Conservation (phyloP, 2,888 invertebrate species). For the Drosophila quasianomalipes region DNA sequence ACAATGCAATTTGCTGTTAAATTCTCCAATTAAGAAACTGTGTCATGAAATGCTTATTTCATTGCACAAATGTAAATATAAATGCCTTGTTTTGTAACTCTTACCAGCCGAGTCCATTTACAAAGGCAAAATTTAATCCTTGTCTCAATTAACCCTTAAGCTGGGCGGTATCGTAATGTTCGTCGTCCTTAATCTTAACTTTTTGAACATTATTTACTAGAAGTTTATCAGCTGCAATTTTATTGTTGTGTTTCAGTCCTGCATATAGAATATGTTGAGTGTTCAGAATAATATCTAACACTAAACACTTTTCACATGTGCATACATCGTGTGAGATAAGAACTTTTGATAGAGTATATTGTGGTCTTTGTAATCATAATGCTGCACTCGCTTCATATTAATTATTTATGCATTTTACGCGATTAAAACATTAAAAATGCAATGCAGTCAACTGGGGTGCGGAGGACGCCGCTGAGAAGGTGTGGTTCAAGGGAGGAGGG, state of each 20-base stretch:
- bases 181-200: background rate
- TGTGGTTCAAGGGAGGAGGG: background rate
- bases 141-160: background rate
- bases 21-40: constrained; percentile 60
- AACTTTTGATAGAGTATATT: constrained; percentile 13
- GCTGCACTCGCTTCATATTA: constrained; percentile 48
- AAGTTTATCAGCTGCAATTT: background rate
- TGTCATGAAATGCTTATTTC: constrained; percentile 49
- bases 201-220: background rate
- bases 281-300: background rate
- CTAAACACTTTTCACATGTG: background rate
- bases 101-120: background rate
- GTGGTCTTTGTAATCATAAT: constrained; percentile 16
- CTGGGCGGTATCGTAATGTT: background rate
- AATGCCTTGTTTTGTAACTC: background rate
- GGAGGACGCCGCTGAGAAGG: constrained; percentile 1
- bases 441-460: constrained; percentile 45
- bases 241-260: background rate
- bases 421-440: constrained; percentile 77
- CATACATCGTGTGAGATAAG: background rate
- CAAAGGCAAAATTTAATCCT: background rate
- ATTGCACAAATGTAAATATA: background rate
- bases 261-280: background rate
- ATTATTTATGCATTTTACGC: constrained; percentile 72
- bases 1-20: constrained; percentile 62